phyloP scores from a whole-genome alignment of 2,888 invertebrate species.

The Agrypnus murinus region DNA sequence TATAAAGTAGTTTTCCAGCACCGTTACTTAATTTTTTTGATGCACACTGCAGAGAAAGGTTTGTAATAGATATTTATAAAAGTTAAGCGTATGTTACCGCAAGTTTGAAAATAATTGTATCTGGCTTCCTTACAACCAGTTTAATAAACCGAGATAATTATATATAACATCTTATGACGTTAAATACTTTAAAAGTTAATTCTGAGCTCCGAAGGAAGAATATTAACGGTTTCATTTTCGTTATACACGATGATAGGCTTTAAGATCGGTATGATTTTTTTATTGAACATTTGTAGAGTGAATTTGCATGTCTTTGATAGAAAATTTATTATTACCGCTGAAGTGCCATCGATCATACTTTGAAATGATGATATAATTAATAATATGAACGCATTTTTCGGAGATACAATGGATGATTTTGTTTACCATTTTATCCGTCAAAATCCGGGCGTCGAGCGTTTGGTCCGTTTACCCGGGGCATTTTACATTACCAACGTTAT shows the following conservation, averaged over 20 bases:
- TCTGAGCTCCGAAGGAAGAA: background rate
- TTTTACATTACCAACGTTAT: slow-evolving; percentile 61
- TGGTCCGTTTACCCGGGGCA: slow-evolving; percentile 55
- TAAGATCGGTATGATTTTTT: background rate
- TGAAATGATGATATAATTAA: slow-evolving; percentile 34
- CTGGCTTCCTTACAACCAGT: slow-evolving; percentile 13
- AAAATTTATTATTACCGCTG: slow-evolving; percentile 27
- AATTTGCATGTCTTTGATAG: slow-evolving; percentile 26
- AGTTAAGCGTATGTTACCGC: slow-evolving; percentile 6
- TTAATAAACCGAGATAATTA: slow-evolving; percentile 26
- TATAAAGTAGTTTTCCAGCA: too few species aligned
- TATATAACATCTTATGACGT: slow-evolving; percentile 21
- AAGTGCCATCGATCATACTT: slow-evolving; percentile 33
- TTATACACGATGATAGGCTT: background rate
- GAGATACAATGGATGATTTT: slow-evolving; percentile 42
- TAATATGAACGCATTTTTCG: slow-evolving; percentile 27
- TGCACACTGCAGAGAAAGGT: too few species aligned
- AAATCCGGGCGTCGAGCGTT: slow-evolving; percentile 50
- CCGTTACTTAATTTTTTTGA: too few species aligned
- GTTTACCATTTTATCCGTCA: slow-evolving; percentile 52
- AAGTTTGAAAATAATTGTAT: slow-evolving; percentile 23
- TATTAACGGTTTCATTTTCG: background rate
- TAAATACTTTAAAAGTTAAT: slow-evolving; percentile 18
- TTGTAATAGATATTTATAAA: slow-evolving; percentile 4
- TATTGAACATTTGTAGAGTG: background rate